Base-by-base conservation (phyloP, 2,113 vertebrate genomes). In the Hippocampus zosterae region DNA sequence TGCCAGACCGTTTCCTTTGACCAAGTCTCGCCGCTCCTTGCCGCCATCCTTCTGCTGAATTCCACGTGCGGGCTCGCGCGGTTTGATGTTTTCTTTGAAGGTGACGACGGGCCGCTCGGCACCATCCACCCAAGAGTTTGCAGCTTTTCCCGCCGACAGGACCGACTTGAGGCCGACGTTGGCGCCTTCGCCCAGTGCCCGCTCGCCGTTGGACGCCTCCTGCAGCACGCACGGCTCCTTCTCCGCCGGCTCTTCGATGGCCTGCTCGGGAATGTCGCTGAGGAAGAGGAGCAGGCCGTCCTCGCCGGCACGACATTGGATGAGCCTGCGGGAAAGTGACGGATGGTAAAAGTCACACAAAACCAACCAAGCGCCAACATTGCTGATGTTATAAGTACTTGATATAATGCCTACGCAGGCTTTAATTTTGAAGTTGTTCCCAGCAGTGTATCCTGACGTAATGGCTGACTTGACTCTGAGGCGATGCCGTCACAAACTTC, bases 31-130 rank as follows among this genome's bases (percentile, higher is more conserved):
- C 66, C 94, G 93, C 69, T 95, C 94, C 78, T 95, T 95, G 0
- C 75, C 70, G 13, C 87, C 81, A 59, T 97, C 96, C 79, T 95
- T 96, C 64, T 84, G 89, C 25, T 92, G 92, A 50, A 92, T 94
- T 81, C 79, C 91, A 56, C 94, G 90, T 13, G 85, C 86, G 3
- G 86, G 90, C 9, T 98, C 97, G 37, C 93, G 85, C 5, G 96
- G 96, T 82, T 98, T 98, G 89, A 96, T 96, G 84, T 98, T 98
- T 90, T 99, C 97, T 80, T 98, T 98, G 88, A 98, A 98, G 0
- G 96, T 98, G 79, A 98, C 96, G 78, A 97, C 89, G 0, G 95
- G 96, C 25, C 96, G 94, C 72, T 98, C 97, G 61, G 91, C 88
- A 3, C 90, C 16, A 15, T 98, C 96, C 3, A 93, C 91, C 89